Conservation (phyloP, 2,113 vertebrate genomes). For the cat (Felis catus) region F.catus_Fca126_mat1.0 CM031412.1:49575501-49576000, state of each 20-base stretch:
- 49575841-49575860: not conserved
- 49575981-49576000: not conserved
- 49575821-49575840: not conserved
- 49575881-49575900: not conserved
- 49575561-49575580: not conserved
- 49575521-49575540: not conserved
- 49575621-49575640: conserved; percentile 11
- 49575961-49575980: not conserved
- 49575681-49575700: not conserved
- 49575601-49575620: not conserved
- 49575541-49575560: not conserved
- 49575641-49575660: not conserved
- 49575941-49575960: not conserved
- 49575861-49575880: not conserved
- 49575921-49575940: not conserved
- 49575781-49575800: not conserved
- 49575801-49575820: not conserved
- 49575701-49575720: not conserved
- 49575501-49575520: not conserved
- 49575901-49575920: not conserved
- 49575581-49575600: not conserved
- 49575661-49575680: not conserved
- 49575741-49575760: not conserved
- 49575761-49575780: not conserved
- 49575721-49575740: not conserved